Conservation (phyloP, 2,797 vertebrate species). For the Cottoperca gobio region DNA sequence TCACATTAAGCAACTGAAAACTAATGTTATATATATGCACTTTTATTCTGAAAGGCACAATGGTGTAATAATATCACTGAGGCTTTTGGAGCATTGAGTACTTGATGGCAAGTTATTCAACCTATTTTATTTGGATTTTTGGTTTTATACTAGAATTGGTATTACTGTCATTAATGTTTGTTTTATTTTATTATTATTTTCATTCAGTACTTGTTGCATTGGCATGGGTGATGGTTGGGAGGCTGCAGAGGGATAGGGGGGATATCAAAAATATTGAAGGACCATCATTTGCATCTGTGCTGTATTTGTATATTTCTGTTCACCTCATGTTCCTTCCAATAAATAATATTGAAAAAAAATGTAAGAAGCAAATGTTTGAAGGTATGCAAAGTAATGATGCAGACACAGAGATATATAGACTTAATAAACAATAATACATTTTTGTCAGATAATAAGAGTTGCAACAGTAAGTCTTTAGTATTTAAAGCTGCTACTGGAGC, state of each 20-base stretch:
- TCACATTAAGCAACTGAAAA: neutral
- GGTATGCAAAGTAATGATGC: neutral
- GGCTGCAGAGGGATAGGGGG: too few species aligned
- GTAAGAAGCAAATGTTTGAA: neutral
- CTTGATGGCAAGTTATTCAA: neutral
- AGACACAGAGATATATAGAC: neutral
- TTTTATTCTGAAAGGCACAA: neutral
- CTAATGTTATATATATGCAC: neutral
- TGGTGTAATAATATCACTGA: neutral
- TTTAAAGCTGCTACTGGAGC: conserved; percentile 12
- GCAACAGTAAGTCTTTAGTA: neutral
- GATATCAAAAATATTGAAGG: too few species aligned
- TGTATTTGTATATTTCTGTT: neutral
- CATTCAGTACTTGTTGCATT: too few species aligned
- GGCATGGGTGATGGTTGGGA: too few species aligned
- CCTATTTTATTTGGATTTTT: neutral
- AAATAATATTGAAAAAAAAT: neutral
- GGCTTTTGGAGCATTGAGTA: neutral
- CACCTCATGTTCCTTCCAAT: neutral
- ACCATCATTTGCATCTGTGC: neutral
- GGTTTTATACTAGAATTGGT: neutral
- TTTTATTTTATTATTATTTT: neutral
- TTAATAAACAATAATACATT: too few species aligned
- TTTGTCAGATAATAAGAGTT: neutral
- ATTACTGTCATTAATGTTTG: neutral